Evolutionary conservation across 2,113 vertebrate species (phyloP).

Genomic region (Hemiscyllium ocellatum): DNA sequence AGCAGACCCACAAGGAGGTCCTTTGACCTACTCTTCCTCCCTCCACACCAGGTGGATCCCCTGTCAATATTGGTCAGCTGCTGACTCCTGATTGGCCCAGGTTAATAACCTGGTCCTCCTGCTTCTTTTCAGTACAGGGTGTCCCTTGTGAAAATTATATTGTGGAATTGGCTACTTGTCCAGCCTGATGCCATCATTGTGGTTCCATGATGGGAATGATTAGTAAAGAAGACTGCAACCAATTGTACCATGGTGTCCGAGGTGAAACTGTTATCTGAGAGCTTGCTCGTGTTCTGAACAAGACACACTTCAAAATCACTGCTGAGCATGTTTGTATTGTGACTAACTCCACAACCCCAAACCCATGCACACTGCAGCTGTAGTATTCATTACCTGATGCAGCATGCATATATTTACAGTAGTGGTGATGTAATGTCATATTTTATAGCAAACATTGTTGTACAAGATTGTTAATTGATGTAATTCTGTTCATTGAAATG

Average conservation of each 20-base stretch:
- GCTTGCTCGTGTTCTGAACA: background rate
- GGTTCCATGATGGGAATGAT: background rate
- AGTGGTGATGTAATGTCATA: background rate
- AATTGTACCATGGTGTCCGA: background rate
- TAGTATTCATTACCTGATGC: background rate
- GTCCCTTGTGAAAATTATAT: background rate
- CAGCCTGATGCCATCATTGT: background rate
- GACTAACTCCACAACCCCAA: background rate
- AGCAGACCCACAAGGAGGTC: no score
- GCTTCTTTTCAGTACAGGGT: no score
- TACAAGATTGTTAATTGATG: background rate
- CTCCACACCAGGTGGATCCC: no score
- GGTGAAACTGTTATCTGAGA: background rate
- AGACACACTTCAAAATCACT: background rate
- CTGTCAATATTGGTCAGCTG: no score
- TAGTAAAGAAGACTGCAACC: background rate
- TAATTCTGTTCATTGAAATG: background rate
- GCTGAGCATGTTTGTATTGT: background rate
- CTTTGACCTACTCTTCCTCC: no score
- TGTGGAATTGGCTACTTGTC: background rate
- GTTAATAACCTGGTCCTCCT: no score
- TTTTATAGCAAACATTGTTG: background rate
- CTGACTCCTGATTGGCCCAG: no score
- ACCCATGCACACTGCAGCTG: background rate
- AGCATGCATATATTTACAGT: background rate